Evolutionary conservation across 2,113 vertebrate species (phyloP).

Genomic region (Solea solea): DNA sequence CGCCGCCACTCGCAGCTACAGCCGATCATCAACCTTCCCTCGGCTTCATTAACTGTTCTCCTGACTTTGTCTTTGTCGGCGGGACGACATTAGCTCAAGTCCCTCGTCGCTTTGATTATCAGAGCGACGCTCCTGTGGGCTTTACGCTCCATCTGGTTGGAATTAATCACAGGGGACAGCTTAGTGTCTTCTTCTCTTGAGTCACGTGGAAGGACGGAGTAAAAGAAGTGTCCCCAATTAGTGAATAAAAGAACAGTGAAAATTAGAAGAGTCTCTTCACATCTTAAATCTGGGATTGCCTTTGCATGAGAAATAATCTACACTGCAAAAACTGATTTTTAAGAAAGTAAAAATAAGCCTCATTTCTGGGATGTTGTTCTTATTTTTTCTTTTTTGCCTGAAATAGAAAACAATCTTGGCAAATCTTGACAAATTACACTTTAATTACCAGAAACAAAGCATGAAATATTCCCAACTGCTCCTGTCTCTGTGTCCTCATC

Average conservation of each 20-base stretch:
- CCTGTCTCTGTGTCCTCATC: too few relatives aligned
- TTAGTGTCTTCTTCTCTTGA: slow-evolving; percentile 43
- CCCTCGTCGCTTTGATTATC: slow-evolving; percentile 60
- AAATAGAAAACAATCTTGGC: too few relatives aligned
- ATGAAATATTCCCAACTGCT: too few relatives aligned
- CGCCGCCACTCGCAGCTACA: too few relatives aligned
- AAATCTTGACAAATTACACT: too few relatives aligned
- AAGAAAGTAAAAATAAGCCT: too few relatives aligned
- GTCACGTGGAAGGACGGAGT: slow-evolving; percentile 40
- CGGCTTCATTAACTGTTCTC: slow-evolving; percentile 48
- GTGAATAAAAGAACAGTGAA: neutral
- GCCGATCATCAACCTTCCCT: slow-evolving; percentile 11
- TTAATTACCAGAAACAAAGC: too few relatives aligned
- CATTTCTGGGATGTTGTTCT: too few relatives aligned
- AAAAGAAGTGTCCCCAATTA: slow-evolving; percentile 33
- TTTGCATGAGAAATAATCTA: too few relatives aligned
- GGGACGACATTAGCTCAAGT: slow-evolving; percentile 44
- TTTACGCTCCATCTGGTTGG: slow-evolving; percentile 56
- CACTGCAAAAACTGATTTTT: too few relatives aligned
- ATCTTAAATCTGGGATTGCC: too few relatives aligned
- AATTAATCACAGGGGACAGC: slow-evolving; percentile 59
- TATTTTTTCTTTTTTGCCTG: too few relatives aligned
- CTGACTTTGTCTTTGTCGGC: slow-evolving; percentile 58
- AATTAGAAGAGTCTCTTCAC: neutral
- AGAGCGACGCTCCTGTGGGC: slow-evolving; percentile 42